These are phyloP conservation scores for Cynocephalus volans DNA, from an alignment of 2,113 vertebrate genomes.

Conservation along the genomic window DNA sequence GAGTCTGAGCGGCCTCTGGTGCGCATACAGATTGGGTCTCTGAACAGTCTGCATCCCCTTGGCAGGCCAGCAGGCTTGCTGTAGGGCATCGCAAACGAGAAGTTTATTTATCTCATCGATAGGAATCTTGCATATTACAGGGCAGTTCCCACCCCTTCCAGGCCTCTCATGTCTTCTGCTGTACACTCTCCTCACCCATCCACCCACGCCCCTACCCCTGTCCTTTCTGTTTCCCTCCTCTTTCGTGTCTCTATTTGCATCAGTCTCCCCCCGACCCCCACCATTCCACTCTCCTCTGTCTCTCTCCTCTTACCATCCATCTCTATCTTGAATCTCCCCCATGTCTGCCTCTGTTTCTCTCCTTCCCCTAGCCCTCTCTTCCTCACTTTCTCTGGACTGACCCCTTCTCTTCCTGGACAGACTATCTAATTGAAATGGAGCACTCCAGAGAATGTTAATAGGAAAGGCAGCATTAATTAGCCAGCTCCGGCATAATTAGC, in stretches of 20 bases:
- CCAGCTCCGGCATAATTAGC: conserved; percentile 85
- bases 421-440: conserved; percentile 88
- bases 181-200: not conserved
- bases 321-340: not conserved
- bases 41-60: not conserved
- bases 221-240: not conserved
- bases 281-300: not conserved
- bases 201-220: not conserved
- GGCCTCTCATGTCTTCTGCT: not conserved
- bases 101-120: conserved; percentile 78
- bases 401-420: conserved; percentile 80
- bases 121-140: conserved; percentile 70
- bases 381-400: conserved; percentile 60
- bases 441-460: conserved; percentile 85
- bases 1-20: conserved; percentile 4
- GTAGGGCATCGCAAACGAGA: conserved; percentile 43
- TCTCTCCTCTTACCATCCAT: not conserved
- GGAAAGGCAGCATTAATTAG: conserved; percentile 88
- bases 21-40: conserved; percentile 22
- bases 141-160: conserved; percentile 60
- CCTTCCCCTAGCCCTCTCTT: not conserved
- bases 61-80: conserved; percentile 59
- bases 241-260: not conserved
- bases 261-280: not conserved
- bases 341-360: not conserved